Percentiles rank a stretch among this genome's conserved stretches.
Conservation (phyloP, 2,113 vertebrate species). For the Columba livia region DNA sequence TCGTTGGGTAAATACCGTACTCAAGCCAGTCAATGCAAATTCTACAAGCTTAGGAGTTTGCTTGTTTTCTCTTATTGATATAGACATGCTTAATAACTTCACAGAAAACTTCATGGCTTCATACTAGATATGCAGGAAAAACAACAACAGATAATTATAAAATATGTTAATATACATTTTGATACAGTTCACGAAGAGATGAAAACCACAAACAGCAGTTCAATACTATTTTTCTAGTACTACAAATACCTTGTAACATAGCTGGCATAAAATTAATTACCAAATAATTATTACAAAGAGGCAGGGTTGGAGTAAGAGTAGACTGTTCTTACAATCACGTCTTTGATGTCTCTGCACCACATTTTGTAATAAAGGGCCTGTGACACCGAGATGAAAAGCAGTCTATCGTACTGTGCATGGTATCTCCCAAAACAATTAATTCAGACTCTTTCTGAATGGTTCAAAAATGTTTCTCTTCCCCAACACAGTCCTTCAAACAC, state of each 20-base stretch:
- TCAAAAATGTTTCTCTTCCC: background rate
- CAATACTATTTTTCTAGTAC: background rate
- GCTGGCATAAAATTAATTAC: background rate
- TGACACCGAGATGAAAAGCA: background rate
- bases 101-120: constrained; percentile 91
- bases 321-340: background rate
- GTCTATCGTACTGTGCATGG: rapidly evolving
- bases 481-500: background rate
- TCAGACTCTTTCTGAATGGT: background rate
- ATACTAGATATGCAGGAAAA: constrained; percentile 80
- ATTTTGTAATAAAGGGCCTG: background rate
- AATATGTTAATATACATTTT: background rate
- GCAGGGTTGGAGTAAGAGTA: background rate
- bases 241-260: background rate
- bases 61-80: constrained; percentile 85
- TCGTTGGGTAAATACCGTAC: constrained; percentile 86
- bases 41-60: constrained; percentile 85
- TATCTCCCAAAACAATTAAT: background rate
- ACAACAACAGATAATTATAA: background rate
- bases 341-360: background rate
- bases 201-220: background rate
- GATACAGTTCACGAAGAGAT: background rate
- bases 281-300: background rate
- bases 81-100: constrained; percentile 86
- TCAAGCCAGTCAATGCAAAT: constrained; percentile 86